Base-by-base conservation (phyloP, 1,140 invertebrate species). In the Hormaphis cornu region DNA sequence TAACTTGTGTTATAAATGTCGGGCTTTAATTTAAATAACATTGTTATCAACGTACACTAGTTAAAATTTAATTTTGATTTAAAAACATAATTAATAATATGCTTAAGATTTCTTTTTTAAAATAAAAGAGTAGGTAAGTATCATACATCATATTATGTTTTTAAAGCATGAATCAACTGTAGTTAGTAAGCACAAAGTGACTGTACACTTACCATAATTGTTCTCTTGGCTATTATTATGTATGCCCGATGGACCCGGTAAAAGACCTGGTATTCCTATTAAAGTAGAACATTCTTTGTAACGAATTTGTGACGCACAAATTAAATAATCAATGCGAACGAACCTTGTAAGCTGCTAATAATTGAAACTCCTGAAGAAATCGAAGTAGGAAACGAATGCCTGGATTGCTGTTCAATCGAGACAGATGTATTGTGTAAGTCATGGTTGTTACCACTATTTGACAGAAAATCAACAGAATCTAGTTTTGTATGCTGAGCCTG, bases 171-270 rank as follows among this genome's bases (percentile, higher is more conserved):
- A 22, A 16, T 18, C 35, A 53, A 50, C 52, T 53, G 24, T 40
- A 54, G 66, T 69, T 69, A 54, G 66, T 56, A 69, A 69, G 52
- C 30, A 42, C 14, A 69, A 35, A 5, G 28, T 26, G 37, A 58
- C 44, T 66, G 24, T 33, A 42, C 44, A 66, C 89, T 90, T 81
- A 91, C 89, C 89, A 77, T 89, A 91, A 81, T 85, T 89, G 78
- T 80, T 78, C 75, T 83, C 89, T 85, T 80, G 86, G 77, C 80
- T 72, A 77, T 81, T 79, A 77, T 78, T 83, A 71, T 86, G 87
- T 74, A 91, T 87, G 73, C 89, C 88, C 28, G 89, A 91, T 14
- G 89, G 90, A 76, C 90, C 89, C 69, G 90, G 89, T 77, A 91
- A 81, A 69, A 89, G 80, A 73, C 87, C 87, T 76, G 82, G 77